These are phyloP conservation scores for Dasyprocta punctata DNA, from an alignment of 2,113 vertebrate species.

Conservation along the genomic window DNA sequence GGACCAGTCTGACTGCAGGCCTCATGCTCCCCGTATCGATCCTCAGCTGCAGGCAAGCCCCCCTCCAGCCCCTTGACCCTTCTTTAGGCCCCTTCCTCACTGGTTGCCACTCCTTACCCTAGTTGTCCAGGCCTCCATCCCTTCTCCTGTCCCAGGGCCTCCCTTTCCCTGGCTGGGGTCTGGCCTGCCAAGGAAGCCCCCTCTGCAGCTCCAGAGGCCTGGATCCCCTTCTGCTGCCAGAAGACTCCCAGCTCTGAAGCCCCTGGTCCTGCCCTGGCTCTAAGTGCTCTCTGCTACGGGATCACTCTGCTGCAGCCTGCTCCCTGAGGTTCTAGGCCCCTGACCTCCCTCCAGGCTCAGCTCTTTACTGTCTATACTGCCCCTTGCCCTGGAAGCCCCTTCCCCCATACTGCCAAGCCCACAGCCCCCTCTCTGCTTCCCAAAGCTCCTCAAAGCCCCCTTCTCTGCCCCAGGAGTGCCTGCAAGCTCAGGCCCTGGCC, in stretches of 20 bases:
- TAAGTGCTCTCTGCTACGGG: background rate
- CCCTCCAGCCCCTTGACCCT: background rate
- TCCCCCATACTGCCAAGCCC: background rate
- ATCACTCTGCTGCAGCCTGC: background rate
- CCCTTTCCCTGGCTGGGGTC: background rate
- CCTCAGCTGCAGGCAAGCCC: conserved; percentile 25
- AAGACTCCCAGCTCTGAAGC: background rate
- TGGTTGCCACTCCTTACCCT: background rate
- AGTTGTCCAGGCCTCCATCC: background rate
- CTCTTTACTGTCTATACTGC: background rate
- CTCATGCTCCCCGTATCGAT: background rate
- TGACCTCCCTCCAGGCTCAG: background rate
- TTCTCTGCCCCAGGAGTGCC: background rate
- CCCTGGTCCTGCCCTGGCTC: background rate
- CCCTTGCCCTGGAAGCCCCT: background rate
- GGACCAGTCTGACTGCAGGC: conserved; percentile 41
- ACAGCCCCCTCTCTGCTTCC: background rate
- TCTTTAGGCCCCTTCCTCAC: background rate
- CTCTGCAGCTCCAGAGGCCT: background rate
- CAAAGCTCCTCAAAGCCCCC: background rate
- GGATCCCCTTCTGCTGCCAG: background rate
- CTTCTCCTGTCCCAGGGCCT: background rate
- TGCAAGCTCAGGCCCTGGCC: background rate
- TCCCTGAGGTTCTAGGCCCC: background rate
- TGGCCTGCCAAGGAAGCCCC: background rate